Evolutionary conservation across 2,113 vertebrate genomes (phyloP), one percentile per base, ranked within the genome.

Genomic region (Ptychochromis oligacanthus): DNA sequence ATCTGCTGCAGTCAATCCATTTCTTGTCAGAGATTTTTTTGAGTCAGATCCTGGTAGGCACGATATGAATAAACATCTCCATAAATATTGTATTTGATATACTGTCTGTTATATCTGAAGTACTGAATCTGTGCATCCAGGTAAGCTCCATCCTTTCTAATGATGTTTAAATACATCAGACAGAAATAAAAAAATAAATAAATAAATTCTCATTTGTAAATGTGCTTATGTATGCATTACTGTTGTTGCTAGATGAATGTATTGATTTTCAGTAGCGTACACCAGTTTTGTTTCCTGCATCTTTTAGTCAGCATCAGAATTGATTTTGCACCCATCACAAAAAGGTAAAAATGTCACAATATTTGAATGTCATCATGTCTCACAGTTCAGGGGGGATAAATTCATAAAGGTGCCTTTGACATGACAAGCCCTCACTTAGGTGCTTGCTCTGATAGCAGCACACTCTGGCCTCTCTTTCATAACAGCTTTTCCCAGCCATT

Each of bases 201-300:
- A 6, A n/a, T n/a, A 18, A 22, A 9, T 7, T 74, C 52, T 75
- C 38, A 61, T 36, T 49, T 54, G 22, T 67, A 72, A 60, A 31
- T 77, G 26, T 3, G 22, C 12, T 40, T 62, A 43, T 72, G 31
- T 54, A 34, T 72, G 46, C 70, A 64, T 80, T 79, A 59, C 28
- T 83, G 28, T 14, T 81, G 57, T 72, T 82, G 57, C 77, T 31
- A 24, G 36, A 81, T 43, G 40, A 80, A 83, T n/a, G 18, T 54
- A 87, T 88, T 84, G 89, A 88, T 85, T 77, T 79, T 61, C 22
- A 77, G 3, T 83, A n/a, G 10, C 22, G 17, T 31, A 36, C 64
- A n/a, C 18, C 13, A 26, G 2, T 57, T 75, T 54, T 28, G 11
- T 40, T 6, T 59, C 55, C 64, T 72, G 13, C 26, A 72, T 72